Evolutionary conservation across 2,888 invertebrate species (phyloP), one percentile per base, ranked within the genome.

Genomic region (Meliscaeva auricollis): DNA sequence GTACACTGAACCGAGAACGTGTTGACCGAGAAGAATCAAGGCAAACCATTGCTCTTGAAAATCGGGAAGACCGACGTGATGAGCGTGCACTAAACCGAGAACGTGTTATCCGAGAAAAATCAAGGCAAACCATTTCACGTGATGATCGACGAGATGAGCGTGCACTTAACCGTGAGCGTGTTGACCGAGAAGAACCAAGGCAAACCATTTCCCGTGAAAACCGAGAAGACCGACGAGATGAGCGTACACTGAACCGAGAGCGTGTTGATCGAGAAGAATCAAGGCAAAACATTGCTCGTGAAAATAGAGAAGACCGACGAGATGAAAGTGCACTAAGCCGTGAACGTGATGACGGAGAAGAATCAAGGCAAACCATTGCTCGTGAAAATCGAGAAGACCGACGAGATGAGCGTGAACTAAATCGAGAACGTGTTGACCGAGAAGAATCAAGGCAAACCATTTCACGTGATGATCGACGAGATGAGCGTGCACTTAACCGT

Each of bases 281-380:
- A n/a, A n/a, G n/a, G n/a, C n/a, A n/a, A n/a, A n/a, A n/a, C n/a
- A n/a, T n/a, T n/a, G n/a, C n/a, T n/a, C n/a, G n/a, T n/a, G n/a
- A n/a, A n/a, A n/a, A n/a, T 13, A 52, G 44, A 15, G 48, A 60
- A 48, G 52, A 52, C 9, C 38, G 68, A n/a, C 32, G 66, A 44
- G 58, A 30, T 30, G 38, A 46, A 8, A 54, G 54, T 20, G 38
- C 22, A 62, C 15, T 52, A 3, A 13, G 30, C n/a, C 62, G 41
- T 60, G 30, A 50, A 11, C 44, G n/a, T 30, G 30, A 1, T 13
- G 58, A 68, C 26, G 30, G 48, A 30, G 30, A 30, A 54, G 66
- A 60, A 13, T 30, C 30, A 32, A 30, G 30, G 1, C 54, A 8
- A 15, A 5, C n/a, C 15, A 17, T 13, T 41, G 13, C 15, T 0